Base-by-base conservation (phyloP, 1,140 invertebrate genomes). In the Nasonia giraulti region DNA sequence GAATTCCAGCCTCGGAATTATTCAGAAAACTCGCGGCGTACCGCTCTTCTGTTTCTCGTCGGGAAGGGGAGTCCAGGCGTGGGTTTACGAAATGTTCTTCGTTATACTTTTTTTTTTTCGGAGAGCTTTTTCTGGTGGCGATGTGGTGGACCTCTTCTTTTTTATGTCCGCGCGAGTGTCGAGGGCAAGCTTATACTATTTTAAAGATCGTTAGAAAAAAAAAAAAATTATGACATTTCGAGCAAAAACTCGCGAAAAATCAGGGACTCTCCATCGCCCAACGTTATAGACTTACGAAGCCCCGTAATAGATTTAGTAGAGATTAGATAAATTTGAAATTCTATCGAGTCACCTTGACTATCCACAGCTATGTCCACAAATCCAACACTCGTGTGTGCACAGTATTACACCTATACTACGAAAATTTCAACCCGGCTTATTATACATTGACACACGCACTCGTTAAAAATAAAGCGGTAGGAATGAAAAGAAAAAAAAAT, bases 1-100 rank as follows among this genome's bases (percentile, higher is more conserved):
- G 55, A 62, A 62, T 62, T 62, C 55, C 55, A 62, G 55, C 55
- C 55, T 62, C 55, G 55, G 20, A 62, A 62, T 62, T 62, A 62
- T 62, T 62, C 55, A 62, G 55, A 62, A 55, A 55, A 55, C 33
- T 33, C 5, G 33, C 27, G 27, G 33, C 50, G 50, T 4, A 17
- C 50, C 5, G 11, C 50, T 55, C 50, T 44, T 55, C 12, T 14
- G 12, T 55, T 55, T 44, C 27, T 27, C 40, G 14, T 50, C 4
- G 20, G 5, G 20, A 62, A n/a, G 55, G 55, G 17, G 55, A 62
- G 17, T 55, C 50, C 17, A 0, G 6, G 3, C 55, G 27, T 27
- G 27, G 27, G 27, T 62, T 62, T 62, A n/a, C 55, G 55, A 62
- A 62, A 62, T n/a, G 20, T 1, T 20, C 55, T 6, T 20, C 17